These are phyloP conservation scores for Mustelus asterias DNA, from an alignment of 2,113 vertebrate genomes.

Conservation along the genomic window DNA sequence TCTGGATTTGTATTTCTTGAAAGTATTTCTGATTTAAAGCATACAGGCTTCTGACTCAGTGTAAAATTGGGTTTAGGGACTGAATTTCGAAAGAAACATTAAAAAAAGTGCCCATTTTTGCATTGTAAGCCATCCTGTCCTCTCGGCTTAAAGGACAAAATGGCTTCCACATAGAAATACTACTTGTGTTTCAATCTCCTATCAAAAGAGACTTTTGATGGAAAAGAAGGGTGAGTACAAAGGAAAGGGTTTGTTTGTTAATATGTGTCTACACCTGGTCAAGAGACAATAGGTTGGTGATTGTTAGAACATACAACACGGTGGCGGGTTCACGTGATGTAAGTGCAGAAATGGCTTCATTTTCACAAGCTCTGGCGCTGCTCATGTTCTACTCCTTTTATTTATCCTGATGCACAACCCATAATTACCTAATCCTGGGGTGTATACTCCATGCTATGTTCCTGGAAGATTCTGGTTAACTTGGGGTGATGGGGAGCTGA, in stretches of 20 bases:
- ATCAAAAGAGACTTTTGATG: not conserved
- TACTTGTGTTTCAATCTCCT: not conserved
- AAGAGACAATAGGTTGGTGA: not conserved
- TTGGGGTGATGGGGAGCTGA: too few species aligned
- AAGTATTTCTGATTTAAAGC: not conserved
- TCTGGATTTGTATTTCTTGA: not conserved
- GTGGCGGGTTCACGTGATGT: not conserved
- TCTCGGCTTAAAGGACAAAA: not conserved
- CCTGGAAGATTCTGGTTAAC: too few species aligned
- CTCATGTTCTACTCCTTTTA: too few species aligned
- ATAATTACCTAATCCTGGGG: too few species aligned
- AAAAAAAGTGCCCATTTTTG: not conserved
- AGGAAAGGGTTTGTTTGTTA: not conserved
- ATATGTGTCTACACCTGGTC: not conserved
- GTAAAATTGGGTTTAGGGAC: not conserved
- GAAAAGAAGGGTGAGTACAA: not conserved
- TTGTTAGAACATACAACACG: not conserved
- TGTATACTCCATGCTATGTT: too few species aligned
- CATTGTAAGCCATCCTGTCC: not conserved
- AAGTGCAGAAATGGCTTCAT: too few species aligned
- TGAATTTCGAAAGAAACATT: not conserved
- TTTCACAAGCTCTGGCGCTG: too few species aligned
- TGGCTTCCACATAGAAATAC: not conserved
- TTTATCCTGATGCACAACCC: too few species aligned
- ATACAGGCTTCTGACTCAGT: not conserved